Evolutionary conservation across 2,888 invertebrate genomes (phyloP).

Genomic region (Chrysopilus asiliformis): DNA sequence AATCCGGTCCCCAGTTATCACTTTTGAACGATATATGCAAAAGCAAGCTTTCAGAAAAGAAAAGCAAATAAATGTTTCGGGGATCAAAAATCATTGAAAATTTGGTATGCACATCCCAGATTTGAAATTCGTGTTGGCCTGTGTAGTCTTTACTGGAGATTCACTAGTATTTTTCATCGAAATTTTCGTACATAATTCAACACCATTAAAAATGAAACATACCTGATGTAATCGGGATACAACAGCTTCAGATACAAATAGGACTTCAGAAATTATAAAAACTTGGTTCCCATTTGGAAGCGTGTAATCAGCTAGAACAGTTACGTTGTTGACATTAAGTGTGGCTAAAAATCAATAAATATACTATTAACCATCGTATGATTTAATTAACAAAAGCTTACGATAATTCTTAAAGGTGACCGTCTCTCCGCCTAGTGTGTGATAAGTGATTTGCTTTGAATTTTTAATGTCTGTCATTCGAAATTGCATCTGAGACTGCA

Average conservation of each 20-base stretch:
- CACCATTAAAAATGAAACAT: too few relatives aligned
- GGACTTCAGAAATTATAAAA: conserved; percentile 46
- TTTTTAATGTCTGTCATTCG: conserved; percentile 41
- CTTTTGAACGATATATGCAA: too few relatives aligned
- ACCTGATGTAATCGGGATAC: conserved; percentile 48
- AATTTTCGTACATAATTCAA: too few relatives aligned
- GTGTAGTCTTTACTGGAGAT: too few relatives aligned
- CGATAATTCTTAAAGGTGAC: conserved; percentile 44
- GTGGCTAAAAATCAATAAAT: conserved; percentile 29
- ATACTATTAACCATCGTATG: neutral
- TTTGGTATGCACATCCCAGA: too few relatives aligned
- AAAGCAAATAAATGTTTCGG: too few relatives aligned
- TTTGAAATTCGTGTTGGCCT: too few relatives aligned
- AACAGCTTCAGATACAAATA: conserved; percentile 47
- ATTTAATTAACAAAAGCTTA: conserved; percentile 29
- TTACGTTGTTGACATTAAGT: conserved; percentile 44
- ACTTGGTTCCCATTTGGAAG: conserved; percentile 48
- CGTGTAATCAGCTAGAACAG: conserved; percentile 46
- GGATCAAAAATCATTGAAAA: too few relatives aligned
- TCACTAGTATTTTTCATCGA: too few relatives aligned
- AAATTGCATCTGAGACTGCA: conserved; percentile 40
- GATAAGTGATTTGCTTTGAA: conserved; percentile 39
- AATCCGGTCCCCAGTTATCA: too few relatives aligned
- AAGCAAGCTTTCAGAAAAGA: too few relatives aligned
- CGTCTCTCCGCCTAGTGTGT: conserved; percentile 45